Evolutionary conservation across 2,888 invertebrate species (phyloP).

Genomic region (Apocheima hispidaria): DNA sequence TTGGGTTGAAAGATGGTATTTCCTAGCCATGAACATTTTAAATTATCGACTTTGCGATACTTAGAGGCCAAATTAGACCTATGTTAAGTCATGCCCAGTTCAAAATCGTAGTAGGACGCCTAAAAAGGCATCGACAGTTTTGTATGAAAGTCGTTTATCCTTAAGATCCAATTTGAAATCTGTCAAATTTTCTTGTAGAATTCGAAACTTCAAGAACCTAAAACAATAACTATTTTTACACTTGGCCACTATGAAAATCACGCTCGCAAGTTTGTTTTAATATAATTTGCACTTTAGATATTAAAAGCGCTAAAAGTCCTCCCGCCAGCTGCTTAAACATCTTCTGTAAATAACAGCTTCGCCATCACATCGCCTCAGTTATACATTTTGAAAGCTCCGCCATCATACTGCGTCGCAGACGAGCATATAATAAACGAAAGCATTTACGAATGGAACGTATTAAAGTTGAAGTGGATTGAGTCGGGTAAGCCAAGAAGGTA

Average conservation of each 20-base stretch:
- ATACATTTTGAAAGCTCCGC: conserved; percentile 23
- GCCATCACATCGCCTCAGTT: not conserved
- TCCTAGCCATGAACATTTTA: no score
- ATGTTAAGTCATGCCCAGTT: no score
- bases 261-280: not conserved
- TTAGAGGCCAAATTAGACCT: no score
- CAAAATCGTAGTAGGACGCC: no score
- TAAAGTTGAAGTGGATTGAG: conserved; percentile 26
- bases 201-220: not conserved
- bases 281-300: conserved; percentile 9
- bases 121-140: no score
- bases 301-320: conserved; percentile 8
- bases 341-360: conserved; percentile 11
- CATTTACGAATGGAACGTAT: conserved; percentile 33
- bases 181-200: not conserved
- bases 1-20: no score
- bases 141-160: no score
- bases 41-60: no score
- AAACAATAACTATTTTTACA: not conserved
- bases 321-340: conserved; percentile 8
- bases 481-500: conserved; percentile 9
- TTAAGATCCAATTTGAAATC: no score
- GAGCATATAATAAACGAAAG: conserved; percentile 32
- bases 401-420: conserved; percentile 24
- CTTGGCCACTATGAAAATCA: not conserved